Conservation (phyloP, 2,888 invertebrate genomes). For the Drosophila mimica region DNA sequence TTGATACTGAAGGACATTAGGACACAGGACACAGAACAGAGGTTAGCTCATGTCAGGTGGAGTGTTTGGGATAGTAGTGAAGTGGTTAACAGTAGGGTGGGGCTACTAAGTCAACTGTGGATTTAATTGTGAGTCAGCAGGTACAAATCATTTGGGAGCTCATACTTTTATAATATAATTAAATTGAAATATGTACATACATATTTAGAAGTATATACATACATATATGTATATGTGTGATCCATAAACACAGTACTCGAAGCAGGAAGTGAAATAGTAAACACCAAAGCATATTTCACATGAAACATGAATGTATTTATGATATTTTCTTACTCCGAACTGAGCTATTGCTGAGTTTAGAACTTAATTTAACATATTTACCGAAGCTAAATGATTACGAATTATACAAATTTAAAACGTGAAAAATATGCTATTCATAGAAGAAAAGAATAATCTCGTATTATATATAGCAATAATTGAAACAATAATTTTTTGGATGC, state of each 20-base stretch:
- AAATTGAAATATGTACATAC: not conserved
- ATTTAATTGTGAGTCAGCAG: not conserved
- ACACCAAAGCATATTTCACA: not conserved
- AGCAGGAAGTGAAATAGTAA: not conserved
- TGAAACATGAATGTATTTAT: not conserved
- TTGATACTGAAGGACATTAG: not conserved
- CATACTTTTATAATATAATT: not conserved
- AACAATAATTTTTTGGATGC: not conserved
- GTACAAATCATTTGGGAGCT: not conserved
- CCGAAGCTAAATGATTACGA: not conserved
- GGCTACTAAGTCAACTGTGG: not conserved
- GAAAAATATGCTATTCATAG: not conserved
- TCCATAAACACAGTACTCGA: not conserved
- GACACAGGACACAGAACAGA: not conserved
- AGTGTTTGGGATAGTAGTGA: not conserved
- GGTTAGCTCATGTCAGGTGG: not conserved
- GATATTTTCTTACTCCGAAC: not conserved
- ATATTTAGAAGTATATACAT: too few species aligned
- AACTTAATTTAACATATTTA: not conserved
- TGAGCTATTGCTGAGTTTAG: not conserved
- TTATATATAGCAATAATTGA: not conserved
- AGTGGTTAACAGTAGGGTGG: not conserved
- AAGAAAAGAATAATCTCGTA: not conserved
- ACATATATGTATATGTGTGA: not conserved
- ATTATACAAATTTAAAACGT: not conserved